These are phyloP conservation scores for Spongilla lacustris DNA, from an alignment of 37 sponge, comb jelly and placozoan species.

Conservation along the genomic window DNA sequence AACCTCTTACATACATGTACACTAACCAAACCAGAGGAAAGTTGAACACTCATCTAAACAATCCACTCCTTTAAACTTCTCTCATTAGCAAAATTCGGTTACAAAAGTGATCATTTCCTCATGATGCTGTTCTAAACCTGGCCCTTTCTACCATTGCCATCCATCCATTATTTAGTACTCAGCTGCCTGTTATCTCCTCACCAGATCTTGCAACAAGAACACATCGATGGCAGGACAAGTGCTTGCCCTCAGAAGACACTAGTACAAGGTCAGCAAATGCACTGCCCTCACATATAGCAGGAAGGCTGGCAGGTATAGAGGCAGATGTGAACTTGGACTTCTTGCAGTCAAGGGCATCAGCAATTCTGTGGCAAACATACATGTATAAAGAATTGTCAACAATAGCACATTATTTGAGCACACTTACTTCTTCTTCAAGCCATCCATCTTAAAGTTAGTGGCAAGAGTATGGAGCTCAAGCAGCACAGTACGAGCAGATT, in stretches of 20 bases:
- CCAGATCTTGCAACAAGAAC: slow-evolving; percentile 83
- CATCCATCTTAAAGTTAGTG: slow-evolving; percentile 3
- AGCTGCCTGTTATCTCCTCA: not conserved
- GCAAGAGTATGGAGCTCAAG: slow-evolving; percentile 28
- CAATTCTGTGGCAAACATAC: not conserved
- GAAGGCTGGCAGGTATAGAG: not conserved
- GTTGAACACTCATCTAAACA: too few species aligned
- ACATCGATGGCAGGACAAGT: slow-evolving; percentile 73
- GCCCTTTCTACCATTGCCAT: too few species aligned
- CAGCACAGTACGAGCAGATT: slow-evolving; percentile 7
- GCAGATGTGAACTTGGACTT: not conserved
- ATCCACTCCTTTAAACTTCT: too few species aligned
- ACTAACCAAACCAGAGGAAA: too few species aligned
- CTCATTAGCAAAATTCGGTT: too few species aligned
- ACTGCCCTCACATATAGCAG: not conserved
- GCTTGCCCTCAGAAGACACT: slow-evolving; percentile 29
- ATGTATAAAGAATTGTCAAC: not conserved
- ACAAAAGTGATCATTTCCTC: too few species aligned
- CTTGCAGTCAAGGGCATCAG: not conserved
- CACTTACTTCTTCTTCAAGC: slow-evolving; percentile 13
- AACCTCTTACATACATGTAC: too few species aligned
- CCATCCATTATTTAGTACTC: too few species aligned
- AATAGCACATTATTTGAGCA: not conserved
- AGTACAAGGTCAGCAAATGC: slow-evolving; percentile 46
- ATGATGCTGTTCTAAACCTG: too few species aligned